Evolutionary conservation across 2,113 vertebrate species (phyloP).

Genomic region (Mustela lutreola): DNA sequence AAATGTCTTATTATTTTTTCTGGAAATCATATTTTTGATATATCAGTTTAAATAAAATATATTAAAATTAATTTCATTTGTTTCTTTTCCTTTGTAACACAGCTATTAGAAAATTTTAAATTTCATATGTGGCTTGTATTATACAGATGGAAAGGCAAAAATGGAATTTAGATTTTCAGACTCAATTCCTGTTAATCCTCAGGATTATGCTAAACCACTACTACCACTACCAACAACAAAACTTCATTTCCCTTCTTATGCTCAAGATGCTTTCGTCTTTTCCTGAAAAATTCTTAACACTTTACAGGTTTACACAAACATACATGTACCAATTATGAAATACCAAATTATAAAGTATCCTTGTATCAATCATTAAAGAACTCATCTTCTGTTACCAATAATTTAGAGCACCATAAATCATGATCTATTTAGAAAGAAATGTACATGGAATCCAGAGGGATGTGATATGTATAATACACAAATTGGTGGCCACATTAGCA

Average conservation of each 20-base stretch:
- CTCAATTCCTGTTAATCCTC: background rate
- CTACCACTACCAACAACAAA: background rate
- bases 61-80: background rate
- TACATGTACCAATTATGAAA: background rate
- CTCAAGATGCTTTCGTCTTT: background rate
- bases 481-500: background rate
- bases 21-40: background rate
- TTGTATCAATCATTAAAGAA: background rate
- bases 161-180: conserved; percentile 23
- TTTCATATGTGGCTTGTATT: background rate
- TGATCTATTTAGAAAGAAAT: background rate
- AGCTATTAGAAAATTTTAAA: background rate
- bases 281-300: background rate
- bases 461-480: background rate
- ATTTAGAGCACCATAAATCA: background rate
- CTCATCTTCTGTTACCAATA: background rate
- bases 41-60: background rate
- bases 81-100: background rate
- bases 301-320: background rate
- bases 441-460: background rate
- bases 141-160: background rate
- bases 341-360: background rate
- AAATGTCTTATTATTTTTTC: background rate
- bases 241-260: background rate
- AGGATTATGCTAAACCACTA: background rate